These are phyloP conservation scores for Gouania willdenowi DNA, from an alignment of 2,797 vertebrate genomes.

Conservation along the genomic window DNA sequence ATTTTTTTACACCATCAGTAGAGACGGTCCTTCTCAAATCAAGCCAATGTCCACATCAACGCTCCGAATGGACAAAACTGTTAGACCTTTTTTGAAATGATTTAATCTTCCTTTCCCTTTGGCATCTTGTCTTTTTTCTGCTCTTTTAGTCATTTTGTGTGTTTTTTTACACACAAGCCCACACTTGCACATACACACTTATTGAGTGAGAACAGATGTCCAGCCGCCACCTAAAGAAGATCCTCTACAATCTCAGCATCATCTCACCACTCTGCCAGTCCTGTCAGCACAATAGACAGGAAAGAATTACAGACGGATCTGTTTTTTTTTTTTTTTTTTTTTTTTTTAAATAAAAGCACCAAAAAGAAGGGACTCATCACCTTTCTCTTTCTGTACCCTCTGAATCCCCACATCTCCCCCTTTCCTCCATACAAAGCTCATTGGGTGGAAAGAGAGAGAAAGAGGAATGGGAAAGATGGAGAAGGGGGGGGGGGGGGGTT, in stretches of 20 bases:
- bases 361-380: constrained; percentile 66
- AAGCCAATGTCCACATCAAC: constrained; percentile 59
- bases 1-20: too few relatives aligned
- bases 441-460: constrained; percentile 85
- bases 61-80: constrained; percentile 40
- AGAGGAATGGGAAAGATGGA: constrained; percentile 71
- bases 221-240: constrained; percentile 85
- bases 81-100: constrained; percentile 25
- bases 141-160: constrained; percentile 1
- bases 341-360: constrained; percentile 43
- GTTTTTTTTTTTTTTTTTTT: constrained; percentile 16
- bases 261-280: constrained; percentile 62
- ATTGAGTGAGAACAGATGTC: constrained; percentile 88
- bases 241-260: constrained; percentile 82
- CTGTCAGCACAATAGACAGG: constrained; percentile 94
- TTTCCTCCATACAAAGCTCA: constrained; percentile 60
- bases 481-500: constrained; percentile 17
- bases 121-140: neutral
- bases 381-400: constrained; percentile 40
- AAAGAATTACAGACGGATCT: constrained; percentile 91
- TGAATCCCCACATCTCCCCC: constrained; percentile 7
- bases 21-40: constrained; percentile 62
- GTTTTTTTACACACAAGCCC: constrained; percentile 2
- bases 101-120: constrained; percentile 21
- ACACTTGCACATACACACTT: constrained; percentile 39